A percentile compares a stretch with the other conserved stretches of the same genome.
These are phyloP conservation scores for Andrena cerasifolii DNA, from an alignment of 1,140 invertebrate species.

Conservation along the genomic window DNA sequence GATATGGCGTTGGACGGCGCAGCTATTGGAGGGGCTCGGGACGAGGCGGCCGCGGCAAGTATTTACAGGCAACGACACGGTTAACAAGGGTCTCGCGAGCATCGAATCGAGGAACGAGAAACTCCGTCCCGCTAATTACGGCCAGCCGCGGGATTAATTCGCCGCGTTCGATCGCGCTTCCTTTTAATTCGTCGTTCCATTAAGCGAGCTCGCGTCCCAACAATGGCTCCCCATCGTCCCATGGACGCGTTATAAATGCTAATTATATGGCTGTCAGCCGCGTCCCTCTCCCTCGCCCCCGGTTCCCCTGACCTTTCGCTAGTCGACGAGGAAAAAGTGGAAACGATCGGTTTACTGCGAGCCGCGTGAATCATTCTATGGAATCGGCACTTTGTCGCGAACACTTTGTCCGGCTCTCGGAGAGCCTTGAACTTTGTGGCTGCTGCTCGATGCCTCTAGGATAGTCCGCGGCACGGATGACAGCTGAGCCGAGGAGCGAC, in stretches of 20 bases:
- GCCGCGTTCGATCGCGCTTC: conserved; percentile 45
- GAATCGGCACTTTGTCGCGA: conserved; percentile 17
- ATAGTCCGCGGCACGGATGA: too few species aligned
- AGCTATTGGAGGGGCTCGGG: too few species aligned
- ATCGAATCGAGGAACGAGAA: conserved; percentile 18
- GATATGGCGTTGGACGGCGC: too few species aligned
- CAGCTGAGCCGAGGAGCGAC: too few species aligned
- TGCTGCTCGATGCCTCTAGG: too few species aligned
- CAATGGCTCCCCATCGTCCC: conserved; percentile 40
- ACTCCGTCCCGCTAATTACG: conserved; percentile 39
- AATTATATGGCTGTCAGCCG: conserved; percentile 54
- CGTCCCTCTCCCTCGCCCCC: conserved; percentile 27
- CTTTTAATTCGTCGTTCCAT: conserved; percentile 53
- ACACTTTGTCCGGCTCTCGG: too few species aligned
- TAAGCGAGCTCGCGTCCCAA: conserved; percentile 33
- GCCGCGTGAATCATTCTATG: conserved; percentile 26
- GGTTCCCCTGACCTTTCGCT: conserved; percentile 30
- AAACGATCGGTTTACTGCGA: conserved; percentile 40
- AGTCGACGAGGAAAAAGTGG: background rate
- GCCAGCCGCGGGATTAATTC: conserved; percentile 44
- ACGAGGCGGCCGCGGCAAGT: too few species aligned
- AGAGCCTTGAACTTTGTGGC: conserved; percentile 8
- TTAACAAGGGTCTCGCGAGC: conserved; percentile 48
- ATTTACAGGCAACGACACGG: conserved; percentile 51
- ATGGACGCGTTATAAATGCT: conserved; percentile 58